Conservation (phyloP, 2,888 invertebrate species). For the Chymomyza amoena region DNA sequence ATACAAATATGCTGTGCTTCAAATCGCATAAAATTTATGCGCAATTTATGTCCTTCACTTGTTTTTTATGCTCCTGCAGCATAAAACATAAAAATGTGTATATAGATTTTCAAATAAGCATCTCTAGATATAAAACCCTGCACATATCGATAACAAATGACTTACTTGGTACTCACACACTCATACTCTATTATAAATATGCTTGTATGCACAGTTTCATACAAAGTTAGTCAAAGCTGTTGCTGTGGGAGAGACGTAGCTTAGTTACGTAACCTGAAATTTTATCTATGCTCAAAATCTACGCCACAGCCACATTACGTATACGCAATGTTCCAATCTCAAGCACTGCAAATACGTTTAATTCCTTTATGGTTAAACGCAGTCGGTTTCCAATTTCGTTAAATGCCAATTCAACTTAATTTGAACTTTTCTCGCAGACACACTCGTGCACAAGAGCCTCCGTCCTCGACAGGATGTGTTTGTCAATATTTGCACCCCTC, state of each 20-base stretch:
- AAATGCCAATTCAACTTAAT: conserved; percentile 46
- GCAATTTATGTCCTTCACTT: conserved; percentile 65
- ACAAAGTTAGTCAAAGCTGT: too few species aligned
- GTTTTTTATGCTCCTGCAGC: conserved; percentile 2
- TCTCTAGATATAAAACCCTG: conserved; percentile 10
- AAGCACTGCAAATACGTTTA: background rate
- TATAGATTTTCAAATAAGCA: conserved; percentile 23
- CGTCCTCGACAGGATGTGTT: conserved; percentile 19
- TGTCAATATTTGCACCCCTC: conserved; percentile 53
- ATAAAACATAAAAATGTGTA: conserved; percentile 1
- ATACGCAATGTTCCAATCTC: conserved; percentile 51
- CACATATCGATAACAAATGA: conserved; percentile 61
- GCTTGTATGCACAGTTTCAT: conserved; percentile 34
- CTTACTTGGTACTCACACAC: conserved; percentile 8
- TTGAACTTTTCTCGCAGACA: conserved; percentile 30
- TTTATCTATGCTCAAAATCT: background rate
- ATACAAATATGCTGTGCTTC: background rate
- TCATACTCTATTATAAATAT: conserved; percentile 44
- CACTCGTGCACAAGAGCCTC: conserved; percentile 5
- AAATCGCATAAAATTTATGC: conserved; percentile 56
- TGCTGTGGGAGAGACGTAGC: background rate
- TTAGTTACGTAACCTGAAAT: background rate
- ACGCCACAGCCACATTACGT: conserved; percentile 45
- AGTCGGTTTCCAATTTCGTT: conserved; percentile 54
- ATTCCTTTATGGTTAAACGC: conserved; percentile 10